Conservation (phyloP, 2,113 vertebrate genomes). For the Melanotaenia duboulayi region DNA sequence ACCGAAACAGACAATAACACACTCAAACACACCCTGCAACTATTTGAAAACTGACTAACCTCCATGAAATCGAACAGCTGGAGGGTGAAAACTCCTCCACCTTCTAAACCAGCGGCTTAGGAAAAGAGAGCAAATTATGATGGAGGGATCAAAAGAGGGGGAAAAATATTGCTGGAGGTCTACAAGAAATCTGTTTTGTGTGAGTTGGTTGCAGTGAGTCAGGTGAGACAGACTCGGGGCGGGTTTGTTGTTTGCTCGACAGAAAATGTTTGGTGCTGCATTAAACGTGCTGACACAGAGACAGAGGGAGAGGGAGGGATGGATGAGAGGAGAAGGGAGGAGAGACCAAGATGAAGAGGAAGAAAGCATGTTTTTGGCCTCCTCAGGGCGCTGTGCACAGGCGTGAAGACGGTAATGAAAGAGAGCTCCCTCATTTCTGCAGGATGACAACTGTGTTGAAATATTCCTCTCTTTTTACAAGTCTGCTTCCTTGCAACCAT, state of each 20-base stretch:
- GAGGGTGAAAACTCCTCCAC: slow-evolving; percentile 60
- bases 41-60: slow-evolving; percentile 62
- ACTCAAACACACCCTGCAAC: slow-evolving; percentile 27
- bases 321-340: slow-evolving; percentile 9
- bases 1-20: slow-evolving; percentile 22
- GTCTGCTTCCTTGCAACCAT: background rate
- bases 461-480: slow-evolving; percentile 2
- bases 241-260: slow-evolving; percentile 64
- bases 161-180: slow-evolving; percentile 44
- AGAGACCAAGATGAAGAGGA: slow-evolving; percentile 21
- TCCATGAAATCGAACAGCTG: slow-evolving; percentile 68
- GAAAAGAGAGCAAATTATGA: slow-evolving; percentile 60
- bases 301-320: background rate
- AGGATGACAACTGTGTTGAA: slow-evolving; percentile 24
- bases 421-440: slow-evolving; percentile 23
- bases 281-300: slow-evolving; percentile 64
- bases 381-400: slow-evolving; percentile 34
- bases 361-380: slow-evolving; percentile 27
- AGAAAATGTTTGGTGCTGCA: slow-evolving; percentile 56
- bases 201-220: slow-evolving; percentile 37
- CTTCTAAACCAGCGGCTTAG: slow-evolving; percentile 54
- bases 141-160: slow-evolving; percentile 57
- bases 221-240: slow-evolving; percentile 54
- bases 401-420: slow-evolving; percentile 28
- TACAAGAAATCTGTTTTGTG: slow-evolving; percentile 18